phyloP scores from a whole-genome alignment of 2,888 invertebrate genomes.

The Trichogramma evanescens region DNA sequence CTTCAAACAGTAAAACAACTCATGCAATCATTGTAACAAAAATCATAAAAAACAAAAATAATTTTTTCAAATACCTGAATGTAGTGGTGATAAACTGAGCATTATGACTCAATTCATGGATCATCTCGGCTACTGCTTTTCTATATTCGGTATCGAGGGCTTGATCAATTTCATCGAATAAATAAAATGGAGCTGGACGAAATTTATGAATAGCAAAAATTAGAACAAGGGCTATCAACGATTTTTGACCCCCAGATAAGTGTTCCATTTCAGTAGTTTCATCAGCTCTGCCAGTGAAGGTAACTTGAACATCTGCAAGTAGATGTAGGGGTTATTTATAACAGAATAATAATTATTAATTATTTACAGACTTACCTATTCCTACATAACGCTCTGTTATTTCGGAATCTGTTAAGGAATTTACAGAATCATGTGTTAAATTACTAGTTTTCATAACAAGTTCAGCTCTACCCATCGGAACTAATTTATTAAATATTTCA shows the following conservation, averaged over 20 bases:
- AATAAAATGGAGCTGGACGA: conserved; percentile 98
- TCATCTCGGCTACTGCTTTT: conserved; percentile 96
- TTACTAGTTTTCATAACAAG: conserved; percentile 83
- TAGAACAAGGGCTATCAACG: conserved; percentile 89
- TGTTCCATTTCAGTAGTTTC: conserved; percentile 99
- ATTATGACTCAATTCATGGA: conserved; percentile 85
- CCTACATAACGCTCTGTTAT: conserved; percentile 52
- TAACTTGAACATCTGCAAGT: conserved; percentile 74
- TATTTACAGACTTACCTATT: conserved; percentile 35
- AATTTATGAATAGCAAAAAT: conserved; percentile 99
- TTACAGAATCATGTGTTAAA: conserved; percentile 61
- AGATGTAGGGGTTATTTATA: background rate
- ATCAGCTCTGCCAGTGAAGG: conserved; percentile 84
- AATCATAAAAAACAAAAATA: background rate
- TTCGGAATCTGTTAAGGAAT: conserved; percentile 58
- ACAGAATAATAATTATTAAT: background rate
- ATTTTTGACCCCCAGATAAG: conserved; percentile 97
- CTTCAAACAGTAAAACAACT: conserved; percentile 44
- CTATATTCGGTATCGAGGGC: conserved; percentile 95
- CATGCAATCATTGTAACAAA: background rate
- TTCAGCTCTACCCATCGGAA: conserved; percentile 87
- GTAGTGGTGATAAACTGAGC: conserved; percentile 99
- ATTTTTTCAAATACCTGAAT: conserved; percentile 53
- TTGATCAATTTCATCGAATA: conserved; percentile 99
- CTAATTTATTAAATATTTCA: conserved; percentile 94